phyloP scores from a whole-genome alignment of 2,888 invertebrate species.

The Glaucopsyche alexis region DNA sequence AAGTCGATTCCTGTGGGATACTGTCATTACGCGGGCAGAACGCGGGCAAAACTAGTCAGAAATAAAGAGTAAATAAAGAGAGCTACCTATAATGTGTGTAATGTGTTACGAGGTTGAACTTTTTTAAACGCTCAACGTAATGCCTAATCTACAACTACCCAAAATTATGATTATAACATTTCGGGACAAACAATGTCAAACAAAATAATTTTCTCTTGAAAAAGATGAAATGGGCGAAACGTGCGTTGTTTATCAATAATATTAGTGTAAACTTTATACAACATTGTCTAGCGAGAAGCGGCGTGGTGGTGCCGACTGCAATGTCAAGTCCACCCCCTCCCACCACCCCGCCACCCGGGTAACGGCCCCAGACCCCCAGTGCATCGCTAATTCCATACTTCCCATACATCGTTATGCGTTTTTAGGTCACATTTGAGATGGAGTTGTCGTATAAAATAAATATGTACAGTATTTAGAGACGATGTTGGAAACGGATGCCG shows the following conservation, averaged over 20 bases:
- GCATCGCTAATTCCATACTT: constrained; percentile 40
- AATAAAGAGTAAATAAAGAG: no score
- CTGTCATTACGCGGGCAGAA: no score
- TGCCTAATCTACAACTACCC: no score
- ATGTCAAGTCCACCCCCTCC: constrained; percentile 52
- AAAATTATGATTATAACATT: no score
- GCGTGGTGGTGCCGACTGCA: constrained; percentile 40
- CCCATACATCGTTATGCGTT: constrained; percentile 39
- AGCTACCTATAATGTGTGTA: no score
- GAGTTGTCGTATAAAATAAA: constrained; percentile 9
- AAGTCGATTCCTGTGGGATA: no score
- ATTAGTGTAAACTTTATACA: constrained; percentile 18
- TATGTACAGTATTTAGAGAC: background rate
- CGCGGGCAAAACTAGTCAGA: no score
- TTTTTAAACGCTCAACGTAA: no score
- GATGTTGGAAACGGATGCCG: background rate
- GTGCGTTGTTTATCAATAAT: constrained; percentile 24
- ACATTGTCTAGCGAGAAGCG: constrained; percentile 19
- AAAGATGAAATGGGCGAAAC: constrained; percentile 9
- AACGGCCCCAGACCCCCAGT: constrained; percentile 25
- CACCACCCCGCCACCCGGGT: constrained; percentile 29
- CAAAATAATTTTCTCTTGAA: background rate
- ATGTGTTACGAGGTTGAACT: no score
- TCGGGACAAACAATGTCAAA: background rate
- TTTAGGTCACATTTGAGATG: constrained; percentile 38